Base-by-base conservation (phyloP, 1,140 invertebrate species). In the Uloborus diversus region DNA sequence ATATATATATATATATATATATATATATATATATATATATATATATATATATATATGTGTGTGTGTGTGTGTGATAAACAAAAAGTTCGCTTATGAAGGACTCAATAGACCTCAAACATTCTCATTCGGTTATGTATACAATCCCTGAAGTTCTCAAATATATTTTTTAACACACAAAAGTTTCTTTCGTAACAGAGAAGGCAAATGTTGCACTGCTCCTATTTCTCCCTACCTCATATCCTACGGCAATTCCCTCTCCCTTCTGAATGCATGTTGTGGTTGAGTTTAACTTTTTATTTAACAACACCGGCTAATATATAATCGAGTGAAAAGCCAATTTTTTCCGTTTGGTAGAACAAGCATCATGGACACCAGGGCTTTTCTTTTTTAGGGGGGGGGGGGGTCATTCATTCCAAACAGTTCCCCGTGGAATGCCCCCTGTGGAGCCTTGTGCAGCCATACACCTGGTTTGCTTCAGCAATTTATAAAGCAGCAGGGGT, bases 251-350 rank as follows among this genome's bases (percentile, higher is more conserved):
- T 78, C 71, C 71, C 56, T 61, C 51, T 32, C 56, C 11, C 23
- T n/a, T 78, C n/a, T 78, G 61, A 56, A 78, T 65, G 47, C 73
- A 57, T 78, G 73, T 78, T 78, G 73, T 78, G 73, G 73, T 78
- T 78, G 28, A 25, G 47, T 65, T 65, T 65, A 66, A 42, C 73
- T 78, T 78, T 78, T 37, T 78, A 78, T 78, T 78, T 78, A 57
- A 78, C 61, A 78, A 78, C 73, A 78, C 61, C 3, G 32, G 28
- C 73, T 78, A 78, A 78, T 78, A 78, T 78, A 78, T 78, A 78
- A 78, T 66, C 73, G 49, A 47, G 73, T 78, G 37, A 78, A 78
- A 65, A 28, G 49, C 47, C 73, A 78, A 78, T 78, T 66, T 33
- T 66, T 78, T 78, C 73, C 73, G 23, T 28, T 20, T 66, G 47